Evolutionary conservation across 2,888 invertebrate genomes (phyloP).

Genomic region (Punctoribates punctum): DNA sequence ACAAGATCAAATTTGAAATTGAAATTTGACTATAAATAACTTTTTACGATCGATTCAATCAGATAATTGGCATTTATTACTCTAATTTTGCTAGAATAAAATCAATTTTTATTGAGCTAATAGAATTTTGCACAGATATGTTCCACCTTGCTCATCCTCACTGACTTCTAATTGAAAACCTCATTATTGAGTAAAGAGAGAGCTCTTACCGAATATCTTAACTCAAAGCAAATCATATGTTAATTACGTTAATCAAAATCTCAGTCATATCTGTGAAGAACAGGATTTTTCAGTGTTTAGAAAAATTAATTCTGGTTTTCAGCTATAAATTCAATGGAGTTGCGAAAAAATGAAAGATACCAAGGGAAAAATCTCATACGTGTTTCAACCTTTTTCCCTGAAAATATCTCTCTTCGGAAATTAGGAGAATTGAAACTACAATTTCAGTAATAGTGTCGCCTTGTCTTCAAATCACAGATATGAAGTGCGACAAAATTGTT

Average conservation of each 20-base stretch:
- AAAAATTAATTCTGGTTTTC: not conserved
- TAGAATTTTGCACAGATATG: too few relatives aligned
- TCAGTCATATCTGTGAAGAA: not conserved
- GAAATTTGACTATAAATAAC: too few relatives aligned
- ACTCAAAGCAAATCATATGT: not conserved
- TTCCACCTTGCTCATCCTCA: too few relatives aligned
- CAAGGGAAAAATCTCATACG: not conserved
- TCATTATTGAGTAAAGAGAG: not conserved
- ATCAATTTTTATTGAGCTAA: too few relatives aligned
- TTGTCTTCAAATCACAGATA: too few relatives aligned
- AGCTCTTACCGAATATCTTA: not conserved
- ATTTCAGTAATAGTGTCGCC: not conserved
- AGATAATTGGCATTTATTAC: too few relatives aligned
- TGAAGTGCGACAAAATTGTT: too few relatives aligned
- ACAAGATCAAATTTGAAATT: too few relatives aligned
- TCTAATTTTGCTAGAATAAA: too few relatives aligned
- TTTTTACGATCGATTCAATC: too few relatives aligned
- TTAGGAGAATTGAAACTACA: not conserved
- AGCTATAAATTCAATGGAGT: not conserved
- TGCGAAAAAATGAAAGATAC: not conserved
- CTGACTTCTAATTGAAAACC: too few relatives aligned
- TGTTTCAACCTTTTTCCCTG: not conserved
- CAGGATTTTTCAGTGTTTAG: not conserved
- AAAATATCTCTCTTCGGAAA: not conserved
- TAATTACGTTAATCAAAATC: not conserved